These are phyloP conservation scores for Adela reaumurella DNA, from an alignment of 2,888 invertebrate genomes.

Conservation along the genomic window DNA sequence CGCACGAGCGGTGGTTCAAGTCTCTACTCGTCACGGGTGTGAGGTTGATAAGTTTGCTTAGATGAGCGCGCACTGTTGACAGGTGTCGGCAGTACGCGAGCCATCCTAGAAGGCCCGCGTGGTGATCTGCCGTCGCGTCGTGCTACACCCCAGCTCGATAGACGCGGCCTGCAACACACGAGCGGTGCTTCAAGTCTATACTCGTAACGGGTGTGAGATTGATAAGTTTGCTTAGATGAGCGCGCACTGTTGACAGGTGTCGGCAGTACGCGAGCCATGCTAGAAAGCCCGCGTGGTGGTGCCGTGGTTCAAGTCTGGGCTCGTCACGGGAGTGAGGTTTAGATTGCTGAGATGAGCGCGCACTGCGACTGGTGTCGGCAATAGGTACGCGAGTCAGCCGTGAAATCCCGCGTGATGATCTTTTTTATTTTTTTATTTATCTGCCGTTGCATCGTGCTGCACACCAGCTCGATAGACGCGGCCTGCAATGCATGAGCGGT, in stretches of 20 bases:
- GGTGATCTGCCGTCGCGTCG: slow-evolving; percentile 92
- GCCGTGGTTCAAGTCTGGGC: too few species aligned
- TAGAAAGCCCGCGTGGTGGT: slow-evolving; percentile 97
- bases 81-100: slow-evolving; percentile 90
- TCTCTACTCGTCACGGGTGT: too few species aligned
- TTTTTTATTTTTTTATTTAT: too few species aligned
- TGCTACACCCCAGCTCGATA: slow-evolving; percentile 82
- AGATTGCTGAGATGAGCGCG: slow-evolving; percentile 88
- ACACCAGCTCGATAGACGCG: slow-evolving; percentile 71
- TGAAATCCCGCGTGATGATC: slow-evolving; percentile 93
- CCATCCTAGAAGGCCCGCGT: slow-evolving; percentile 97
- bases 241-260: slow-evolving; percentile 87
- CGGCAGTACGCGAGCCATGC: slow-evolving; percentile 95
- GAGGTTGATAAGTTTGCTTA: slow-evolving; percentile 84
- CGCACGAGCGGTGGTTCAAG: too few species aligned
- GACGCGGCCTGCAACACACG: slow-evolving; percentile 55
- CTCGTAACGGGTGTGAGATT: too few species aligned
- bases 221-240: slow-evolving; percentile 89
- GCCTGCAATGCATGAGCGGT: too few species aligned
- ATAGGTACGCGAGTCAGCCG: slow-evolving; percentile 93
- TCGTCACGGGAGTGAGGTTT: too few species aligned
- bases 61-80: slow-evolving; percentile 87
- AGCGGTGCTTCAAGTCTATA: too few species aligned
- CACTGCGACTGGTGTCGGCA: slow-evolving; percentile 91
- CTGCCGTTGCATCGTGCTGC: slow-evolving; percentile 92